These are phyloP conservation scores for Corbicula japonica DNA, from an alignment of 2,888 invertebrate species.

Conservation along the genomic window DNA sequence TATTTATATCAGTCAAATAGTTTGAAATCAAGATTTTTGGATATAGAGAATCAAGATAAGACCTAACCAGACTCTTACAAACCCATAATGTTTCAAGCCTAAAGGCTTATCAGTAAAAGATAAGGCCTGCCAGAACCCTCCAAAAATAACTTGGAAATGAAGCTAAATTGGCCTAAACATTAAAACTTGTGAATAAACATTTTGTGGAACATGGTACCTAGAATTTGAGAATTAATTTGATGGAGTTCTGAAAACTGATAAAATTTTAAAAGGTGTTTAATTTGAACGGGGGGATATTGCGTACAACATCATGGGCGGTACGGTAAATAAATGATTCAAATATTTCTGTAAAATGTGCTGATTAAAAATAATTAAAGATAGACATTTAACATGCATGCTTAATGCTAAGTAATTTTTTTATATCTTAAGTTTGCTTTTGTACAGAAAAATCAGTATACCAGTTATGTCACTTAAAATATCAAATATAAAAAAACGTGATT, in stretches of 20 bases:
- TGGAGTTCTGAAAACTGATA: conserved; percentile 28
- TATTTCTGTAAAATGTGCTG: too few relatives aligned
- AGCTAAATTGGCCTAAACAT: conserved; percentile 43
- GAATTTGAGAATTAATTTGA: conserved; percentile 40
- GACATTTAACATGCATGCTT: too few relatives aligned
- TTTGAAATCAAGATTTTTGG: conserved; percentile 56
- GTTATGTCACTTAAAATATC: too few relatives aligned
- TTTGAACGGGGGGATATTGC: conserved; percentile 7
- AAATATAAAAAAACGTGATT: too few relatives aligned
- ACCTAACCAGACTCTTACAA: conserved; percentile 53
- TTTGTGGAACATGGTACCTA: conserved; percentile 20
- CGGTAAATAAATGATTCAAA: conserved; percentile 6
- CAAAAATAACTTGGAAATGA: conserved; percentile 46
- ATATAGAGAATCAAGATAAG: conserved; percentile 57
- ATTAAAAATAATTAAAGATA: too few relatives aligned
- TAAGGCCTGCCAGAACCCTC: conserved; percentile 46
- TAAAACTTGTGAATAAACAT: conserved; percentile 42
- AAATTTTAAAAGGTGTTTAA: conserved; percentile 12
- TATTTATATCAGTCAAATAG: conserved; percentile 63
- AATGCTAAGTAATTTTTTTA: too few relatives aligned
- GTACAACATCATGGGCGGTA: conserved; percentile 4
- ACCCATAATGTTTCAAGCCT: conserved; percentile 57
- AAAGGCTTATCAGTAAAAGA: conserved; percentile 55
- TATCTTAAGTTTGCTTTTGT: too few relatives aligned
- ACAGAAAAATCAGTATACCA: too few relatives aligned